Percentiles rank a stretch among this genome's conserved stretches.
Evolutionary conservation across 2,113 vertebrate genomes (phyloP).

Genomic region (Siniperca chuatsi): DNA sequence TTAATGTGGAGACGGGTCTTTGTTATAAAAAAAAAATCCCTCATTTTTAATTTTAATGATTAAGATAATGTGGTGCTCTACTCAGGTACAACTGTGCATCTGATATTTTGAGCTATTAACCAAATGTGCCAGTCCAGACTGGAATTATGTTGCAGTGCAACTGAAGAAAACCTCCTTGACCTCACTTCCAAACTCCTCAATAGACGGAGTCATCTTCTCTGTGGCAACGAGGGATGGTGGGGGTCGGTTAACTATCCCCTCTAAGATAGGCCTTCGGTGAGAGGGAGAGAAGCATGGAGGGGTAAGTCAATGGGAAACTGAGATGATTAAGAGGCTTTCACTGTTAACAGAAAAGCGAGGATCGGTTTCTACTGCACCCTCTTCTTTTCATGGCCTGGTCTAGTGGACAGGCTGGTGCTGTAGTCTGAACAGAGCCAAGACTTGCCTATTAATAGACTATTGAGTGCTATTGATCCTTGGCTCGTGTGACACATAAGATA

Average conservation of each 20-base stretch:
- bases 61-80: background rate
- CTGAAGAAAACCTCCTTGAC: conserved; percentile 65
- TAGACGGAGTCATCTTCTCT: conserved; percentile 72
- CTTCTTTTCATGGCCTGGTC: conserved; percentile 82
- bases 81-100: background rate
- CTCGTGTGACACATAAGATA: conserved; percentile 84
- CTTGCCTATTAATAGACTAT: conserved; percentile 89
- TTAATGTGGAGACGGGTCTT: conserved; percentile 36
- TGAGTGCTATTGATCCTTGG: conserved; percentile 86
- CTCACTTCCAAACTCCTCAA: conserved; percentile 65
- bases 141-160: conserved; percentile 43
- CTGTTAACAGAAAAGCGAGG: conserved; percentile 84
- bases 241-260: conserved; percentile 71
- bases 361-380: conserved; percentile 84
- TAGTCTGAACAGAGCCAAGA: conserved; percentile 78
- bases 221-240: conserved; percentile 50
- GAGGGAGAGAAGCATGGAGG: conserved; percentile 70
- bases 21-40: conserved; percentile 16
- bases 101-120: conserved; percentile 19
- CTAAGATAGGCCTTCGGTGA: conserved; percentile 70
- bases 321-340: conserved; percentile 88
- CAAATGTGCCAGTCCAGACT: conserved; percentile 26
- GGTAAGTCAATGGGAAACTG: conserved; percentile 84
- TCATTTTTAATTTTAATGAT: conserved; percentile 44
- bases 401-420: conserved; percentile 80